Conservation (phyloP, 2,888 invertebrate genomes). For the Digitonthophagus gazella region DNA sequence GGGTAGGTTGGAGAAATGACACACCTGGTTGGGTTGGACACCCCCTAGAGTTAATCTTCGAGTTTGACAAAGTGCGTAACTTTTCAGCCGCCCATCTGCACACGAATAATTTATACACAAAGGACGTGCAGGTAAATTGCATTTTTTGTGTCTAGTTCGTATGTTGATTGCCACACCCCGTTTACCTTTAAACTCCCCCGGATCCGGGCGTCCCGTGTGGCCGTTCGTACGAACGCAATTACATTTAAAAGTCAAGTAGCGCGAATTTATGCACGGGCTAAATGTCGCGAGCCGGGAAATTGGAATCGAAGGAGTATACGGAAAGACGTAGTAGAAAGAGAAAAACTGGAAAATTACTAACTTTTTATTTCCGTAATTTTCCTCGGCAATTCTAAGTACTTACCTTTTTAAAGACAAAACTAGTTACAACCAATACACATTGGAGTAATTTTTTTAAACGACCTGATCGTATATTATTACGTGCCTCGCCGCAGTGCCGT, state of each 20-base stretch:
- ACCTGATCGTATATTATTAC: background rate
- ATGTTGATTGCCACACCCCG: background rate
- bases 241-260: constrained; percentile 12
- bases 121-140: constrained; percentile 66
- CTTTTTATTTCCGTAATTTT: too few relatives aligned
- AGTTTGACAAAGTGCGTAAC: constrained; percentile 74
- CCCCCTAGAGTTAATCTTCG: constrained; percentile 73
- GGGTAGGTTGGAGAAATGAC: constrained; percentile 81
- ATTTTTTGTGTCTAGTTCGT: constrained; percentile 3
- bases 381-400: too few relatives aligned
- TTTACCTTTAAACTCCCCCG: constrained; percentile 11
- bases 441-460: background rate
- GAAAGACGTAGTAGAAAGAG: background rate
- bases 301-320: background rate
- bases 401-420: background rate
- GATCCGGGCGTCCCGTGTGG: constrained; percentile 1
- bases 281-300: constrained; percentile 11
- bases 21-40: constrained; percentile 60
- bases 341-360: background rate
- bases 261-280: constrained; percentile 7
- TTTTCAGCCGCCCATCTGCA: constrained; percentile 73
- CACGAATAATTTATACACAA: constrained; percentile 74
- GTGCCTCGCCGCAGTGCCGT: background rate
- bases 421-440: background rate
- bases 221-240: background rate